phyloP scores from a whole-genome alignment of 2,797 vertebrate species.

The Huso huso region DNA sequence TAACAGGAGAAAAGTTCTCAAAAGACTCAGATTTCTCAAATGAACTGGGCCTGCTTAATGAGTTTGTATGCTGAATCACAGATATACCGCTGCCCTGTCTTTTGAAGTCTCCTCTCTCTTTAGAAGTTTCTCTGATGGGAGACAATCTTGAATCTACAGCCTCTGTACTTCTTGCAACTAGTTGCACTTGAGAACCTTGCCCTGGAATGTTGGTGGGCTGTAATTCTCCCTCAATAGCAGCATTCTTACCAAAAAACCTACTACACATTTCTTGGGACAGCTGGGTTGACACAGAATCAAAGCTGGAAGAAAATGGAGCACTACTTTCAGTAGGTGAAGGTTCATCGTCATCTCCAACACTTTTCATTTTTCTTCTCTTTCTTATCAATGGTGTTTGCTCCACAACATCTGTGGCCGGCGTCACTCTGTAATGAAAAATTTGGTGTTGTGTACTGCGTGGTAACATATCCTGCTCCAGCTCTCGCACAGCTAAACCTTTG shows the following conservation, averaged over 20 bases:
- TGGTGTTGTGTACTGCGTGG: constrained; percentile 56
- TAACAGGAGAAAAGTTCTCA: constrained; percentile 67
- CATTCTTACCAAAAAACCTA: constrained; percentile 47
- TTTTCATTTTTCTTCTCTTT: constrained; percentile 96
- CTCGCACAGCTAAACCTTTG: constrained; percentile 65
- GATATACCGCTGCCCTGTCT: constrained; percentile 90
- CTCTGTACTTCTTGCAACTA: constrained; percentile 61
- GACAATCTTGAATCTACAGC: constrained; percentile 60
- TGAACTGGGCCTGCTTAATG: constrained; percentile 82
- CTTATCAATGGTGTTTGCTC: constrained; percentile 86
- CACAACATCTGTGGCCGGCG: constrained; percentile 56
- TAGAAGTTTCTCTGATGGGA: constrained; percentile 58
- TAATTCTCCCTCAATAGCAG: constrained; percentile 48
- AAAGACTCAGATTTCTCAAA: constrained; percentile 80
- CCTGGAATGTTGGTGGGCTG: constrained; percentile 56
- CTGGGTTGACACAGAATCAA: constrained; percentile 51
- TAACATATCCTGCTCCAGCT: constrained; percentile 69
- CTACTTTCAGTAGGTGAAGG: constrained; percentile 73
- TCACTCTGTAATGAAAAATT: constrained; percentile 64
- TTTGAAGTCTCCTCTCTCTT: constrained; percentile 73
- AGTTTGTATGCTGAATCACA: constrained; percentile 96
- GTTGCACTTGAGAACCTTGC: constrained; percentile 72
- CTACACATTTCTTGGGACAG: constrained; percentile 41
- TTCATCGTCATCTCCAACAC: constrained; percentile 93
- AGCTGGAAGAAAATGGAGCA: constrained; percentile 60